Evolutionary conservation across 2,888 invertebrate species (phyloP).

Genomic region (Agonopterix alstromeriana): DNA sequence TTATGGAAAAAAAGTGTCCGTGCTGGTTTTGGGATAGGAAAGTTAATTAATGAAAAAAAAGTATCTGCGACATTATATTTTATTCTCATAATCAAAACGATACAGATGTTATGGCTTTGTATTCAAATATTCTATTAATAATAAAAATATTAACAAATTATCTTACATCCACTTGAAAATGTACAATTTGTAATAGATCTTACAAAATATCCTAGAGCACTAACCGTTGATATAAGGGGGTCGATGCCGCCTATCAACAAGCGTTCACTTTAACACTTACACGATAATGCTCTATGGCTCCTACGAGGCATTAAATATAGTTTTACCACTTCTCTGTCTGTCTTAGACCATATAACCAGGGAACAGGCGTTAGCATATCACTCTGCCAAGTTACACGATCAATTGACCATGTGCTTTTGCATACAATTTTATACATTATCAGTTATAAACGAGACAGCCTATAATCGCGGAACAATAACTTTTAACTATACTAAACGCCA

Average conservation of each 20-base stretch:
- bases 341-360: too few species aligned
- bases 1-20: too few species aligned
- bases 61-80: conserved; percentile 56
- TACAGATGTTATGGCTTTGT: conserved; percentile 76
- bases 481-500: too few species aligned
- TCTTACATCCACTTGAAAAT: conserved; percentile 75
- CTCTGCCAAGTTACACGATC: too few species aligned
- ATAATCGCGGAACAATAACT: too few species aligned
- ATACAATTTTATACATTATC: too few species aligned
- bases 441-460: too few species aligned
- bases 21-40: too few species aligned
- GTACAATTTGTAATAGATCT: conserved; percentile 71
- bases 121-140: conserved; percentile 71
- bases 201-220: conserved; percentile 62
- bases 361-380: too few species aligned
- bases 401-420: too few species aligned
- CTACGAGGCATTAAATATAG: conserved; percentile 50
- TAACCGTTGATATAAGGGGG: conserved; percentile 38
- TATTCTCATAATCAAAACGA: conserved; percentile 73
- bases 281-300: conserved; percentile 44
- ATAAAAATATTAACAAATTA: conserved; percentile 77
- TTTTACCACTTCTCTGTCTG: conserved; percentile 13
- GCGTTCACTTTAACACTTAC: conserved; percentile 49
- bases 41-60: conserved; percentile 3
- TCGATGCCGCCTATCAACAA: conserved; percentile 24